Conservation (phyloP, 2,888 invertebrate genomes). For the Melinaea marsaeus region DNA sequence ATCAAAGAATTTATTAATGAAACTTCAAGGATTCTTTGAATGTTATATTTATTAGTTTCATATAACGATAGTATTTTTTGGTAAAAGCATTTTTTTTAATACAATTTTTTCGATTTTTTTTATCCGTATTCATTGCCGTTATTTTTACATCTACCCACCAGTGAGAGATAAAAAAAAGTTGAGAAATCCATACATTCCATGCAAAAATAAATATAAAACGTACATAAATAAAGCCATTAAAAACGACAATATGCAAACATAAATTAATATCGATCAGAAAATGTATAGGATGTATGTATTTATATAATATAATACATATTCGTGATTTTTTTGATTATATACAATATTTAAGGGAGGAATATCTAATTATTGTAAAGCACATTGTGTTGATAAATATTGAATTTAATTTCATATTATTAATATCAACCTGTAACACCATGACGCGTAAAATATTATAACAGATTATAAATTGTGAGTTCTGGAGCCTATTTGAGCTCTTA, state of each 20-base stretch:
- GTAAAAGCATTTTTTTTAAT: no score
- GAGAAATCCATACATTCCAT: conserved; percentile 8
- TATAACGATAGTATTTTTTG: no score
- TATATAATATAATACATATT: not conserved
- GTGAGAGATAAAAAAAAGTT: not conserved
- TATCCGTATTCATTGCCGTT: not conserved
- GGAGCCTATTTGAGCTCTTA: not conserved
- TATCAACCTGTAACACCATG: not conserved
- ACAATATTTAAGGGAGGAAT: conserved; percentile 22
- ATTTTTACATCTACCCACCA: conserved; percentile 2
- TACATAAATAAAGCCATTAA: conserved; percentile 17
- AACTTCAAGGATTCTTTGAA: conserved; percentile 10
- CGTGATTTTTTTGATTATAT: not conserved
- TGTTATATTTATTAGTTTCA: conserved; percentile 1
- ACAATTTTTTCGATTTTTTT: no score
- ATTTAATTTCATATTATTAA: not conserved
- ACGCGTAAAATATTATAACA: not conserved
- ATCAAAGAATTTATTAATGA: conserved; percentile 20
- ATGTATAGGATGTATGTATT: not conserved
- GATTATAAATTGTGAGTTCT: not conserved
- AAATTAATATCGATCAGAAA: conserved; percentile 1
- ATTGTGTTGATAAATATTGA: not conserved
- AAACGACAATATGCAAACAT: conserved; percentile 12
- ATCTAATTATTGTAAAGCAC: conserved; percentile 9
- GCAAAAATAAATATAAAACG: conserved; percentile 12